Evolutionary conservation across 1,140 invertebrate species (phyloP).

Genomic region (Aricia agestis): DNA sequence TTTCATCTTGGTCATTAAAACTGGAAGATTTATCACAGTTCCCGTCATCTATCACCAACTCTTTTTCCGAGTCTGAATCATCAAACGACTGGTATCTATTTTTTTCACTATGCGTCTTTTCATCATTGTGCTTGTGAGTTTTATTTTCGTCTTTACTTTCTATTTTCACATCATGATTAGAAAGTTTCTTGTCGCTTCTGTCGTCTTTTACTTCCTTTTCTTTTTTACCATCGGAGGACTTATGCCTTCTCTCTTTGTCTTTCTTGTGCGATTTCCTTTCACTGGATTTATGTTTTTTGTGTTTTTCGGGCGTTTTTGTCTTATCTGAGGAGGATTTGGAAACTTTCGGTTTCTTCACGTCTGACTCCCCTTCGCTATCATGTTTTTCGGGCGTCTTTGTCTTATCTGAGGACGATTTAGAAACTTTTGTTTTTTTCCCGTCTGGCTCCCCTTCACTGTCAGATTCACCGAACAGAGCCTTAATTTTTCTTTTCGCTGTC

Average conservation of each 20-base stretch:
- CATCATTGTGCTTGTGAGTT: constrained; percentile 20
- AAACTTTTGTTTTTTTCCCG: constrained; percentile 34
- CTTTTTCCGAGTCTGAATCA: constrained; percentile 25
- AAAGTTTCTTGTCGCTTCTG: constrained; percentile 14
- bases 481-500: constrained; percentile 67
- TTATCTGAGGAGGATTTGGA: constrained; percentile 27
- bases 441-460: constrained; percentile 50
- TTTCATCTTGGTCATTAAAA: constrained; percentile 20
- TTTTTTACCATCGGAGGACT: constrained; percentile 29
- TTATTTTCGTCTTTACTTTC: constrained; percentile 32
- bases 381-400: background rate
- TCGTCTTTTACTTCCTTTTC: constrained; percentile 26
- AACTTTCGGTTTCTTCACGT: constrained; percentile 34
- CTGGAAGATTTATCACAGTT: constrained; percentile 10
- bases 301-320: background rate
- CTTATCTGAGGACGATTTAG: constrained; percentile 25
- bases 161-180: constrained; percentile 25
- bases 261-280: constrained; percentile 22
- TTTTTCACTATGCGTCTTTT: background rate
- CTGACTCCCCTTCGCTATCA: background rate
- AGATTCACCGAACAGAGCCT: constrained; percentile 70
- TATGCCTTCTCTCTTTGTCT: constrained; percentile 20
- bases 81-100: constrained; percentile 23
- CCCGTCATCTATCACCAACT: constrained; percentile 41
- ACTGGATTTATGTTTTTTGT: constrained; percentile 27